phyloP scores from a whole-genome alignment of 2,113 vertebrate species.

The Cephalopterus ornatus region DNA sequence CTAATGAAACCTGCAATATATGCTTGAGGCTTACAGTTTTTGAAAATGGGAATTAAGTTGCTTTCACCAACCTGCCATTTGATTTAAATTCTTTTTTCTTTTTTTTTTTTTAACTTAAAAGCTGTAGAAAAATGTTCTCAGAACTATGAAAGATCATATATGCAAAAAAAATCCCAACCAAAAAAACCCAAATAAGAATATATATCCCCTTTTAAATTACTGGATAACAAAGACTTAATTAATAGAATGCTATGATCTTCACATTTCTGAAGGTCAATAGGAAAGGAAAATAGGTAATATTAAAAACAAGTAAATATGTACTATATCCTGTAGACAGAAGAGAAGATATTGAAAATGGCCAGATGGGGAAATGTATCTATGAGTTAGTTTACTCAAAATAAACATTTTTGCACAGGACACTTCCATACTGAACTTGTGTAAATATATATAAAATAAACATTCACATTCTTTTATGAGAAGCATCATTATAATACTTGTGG shows the following conservation, averaged over 20 bases:
- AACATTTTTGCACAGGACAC: background rate
- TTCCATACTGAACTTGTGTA: background rate
- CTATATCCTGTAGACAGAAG: background rate
- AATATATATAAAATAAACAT: background rate
- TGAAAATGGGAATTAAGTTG: background rate
- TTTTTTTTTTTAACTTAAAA: background rate
- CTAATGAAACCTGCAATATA: background rate
- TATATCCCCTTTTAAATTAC: background rate
- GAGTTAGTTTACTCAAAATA: background rate
- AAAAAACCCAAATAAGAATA: background rate
- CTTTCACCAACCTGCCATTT: background rate
- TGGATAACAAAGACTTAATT: background rate
- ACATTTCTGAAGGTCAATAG: background rate
- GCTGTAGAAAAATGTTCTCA: background rate
- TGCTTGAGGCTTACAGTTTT: background rate
- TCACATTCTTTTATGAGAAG: background rate
- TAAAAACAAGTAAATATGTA: background rate
- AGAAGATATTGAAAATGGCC: background rate
- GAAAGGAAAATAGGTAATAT: background rate
- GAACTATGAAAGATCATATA: background rate
- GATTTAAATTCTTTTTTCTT: background rate
- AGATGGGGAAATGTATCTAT: background rate
- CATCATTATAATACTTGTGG: background rate
- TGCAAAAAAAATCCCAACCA: fast-evolving
- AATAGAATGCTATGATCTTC: background rate